These are phyloP conservation scores for Drosophila ambigua DNA, from an alignment of 1,140 invertebrate species.

Conservation along the genomic window DNA sequence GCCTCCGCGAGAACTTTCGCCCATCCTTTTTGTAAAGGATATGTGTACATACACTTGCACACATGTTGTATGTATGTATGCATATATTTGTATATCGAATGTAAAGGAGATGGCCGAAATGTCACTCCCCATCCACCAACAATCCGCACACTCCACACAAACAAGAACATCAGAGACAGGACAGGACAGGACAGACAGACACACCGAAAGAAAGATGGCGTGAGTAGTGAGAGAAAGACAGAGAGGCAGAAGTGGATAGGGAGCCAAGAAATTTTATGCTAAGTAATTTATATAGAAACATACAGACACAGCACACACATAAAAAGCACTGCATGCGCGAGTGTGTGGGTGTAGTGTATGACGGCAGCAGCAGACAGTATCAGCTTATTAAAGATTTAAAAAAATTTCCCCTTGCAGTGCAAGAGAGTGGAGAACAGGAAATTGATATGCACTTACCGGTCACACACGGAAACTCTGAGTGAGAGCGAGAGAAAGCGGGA, in stretches of 20 bases:
- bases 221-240: too few relatives aligned
- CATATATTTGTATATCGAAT: constrained; percentile 64
- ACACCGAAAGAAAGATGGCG: constrained; percentile 1
- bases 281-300: constrained; percentile 65
- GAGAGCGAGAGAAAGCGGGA: not conserved
- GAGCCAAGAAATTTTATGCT: constrained; percentile 54
- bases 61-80: too few relatives aligned
- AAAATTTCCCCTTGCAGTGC: constrained; percentile 46
- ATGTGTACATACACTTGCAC: not conserved
- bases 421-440: constrained; percentile 46
- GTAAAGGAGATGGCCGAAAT: constrained; percentile 51
- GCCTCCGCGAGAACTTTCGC: constrained; percentile 15
- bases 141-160: not conserved
- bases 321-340: constrained; percentile 62
- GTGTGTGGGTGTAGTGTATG: constrained; percentile 12
- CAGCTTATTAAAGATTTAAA: constrained; percentile 77
- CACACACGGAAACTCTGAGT: constrained; percentile 31
- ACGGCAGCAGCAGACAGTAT: constrained; percentile 31
- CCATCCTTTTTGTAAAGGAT: constrained; percentile 25
- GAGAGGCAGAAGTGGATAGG: not conserved
- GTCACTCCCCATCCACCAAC: constrained; percentile 8
- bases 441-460: constrained; percentile 80
- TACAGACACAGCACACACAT: constrained; percentile 37
- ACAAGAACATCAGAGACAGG: not conserved
- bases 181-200: not conserved